phyloP scores from a whole-genome alignment of 1,140 invertebrate species.

The Thaumetopoea pityocampa region DNA sequence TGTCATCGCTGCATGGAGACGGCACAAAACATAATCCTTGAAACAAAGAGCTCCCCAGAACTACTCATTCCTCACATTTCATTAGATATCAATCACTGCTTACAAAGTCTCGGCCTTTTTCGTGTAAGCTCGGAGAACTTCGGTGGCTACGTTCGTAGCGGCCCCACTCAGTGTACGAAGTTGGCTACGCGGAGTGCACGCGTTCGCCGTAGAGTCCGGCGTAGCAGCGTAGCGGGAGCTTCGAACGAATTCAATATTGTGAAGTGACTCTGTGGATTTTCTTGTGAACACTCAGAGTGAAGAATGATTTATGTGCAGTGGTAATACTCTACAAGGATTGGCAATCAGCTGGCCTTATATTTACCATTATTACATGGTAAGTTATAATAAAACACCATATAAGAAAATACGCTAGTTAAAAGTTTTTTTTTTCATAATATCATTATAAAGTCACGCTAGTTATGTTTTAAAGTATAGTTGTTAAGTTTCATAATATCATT shows the following conservation, averaged over 20 bases:
- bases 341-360: conserved; percentile 23
- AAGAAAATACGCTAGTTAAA: too few species aligned
- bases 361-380: conserved; percentile 50
- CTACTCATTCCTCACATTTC: conserved; percentile 72
- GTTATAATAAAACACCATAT: too few species aligned
- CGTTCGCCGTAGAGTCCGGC: conserved; percentile 31
- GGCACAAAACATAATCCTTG: conserved; percentile 52
- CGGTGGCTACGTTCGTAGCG: conserved; percentile 46
- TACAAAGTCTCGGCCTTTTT: conserved; percentile 45
- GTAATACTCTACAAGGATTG: conserved; percentile 38
- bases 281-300: conserved; percentile 27
- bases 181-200: conserved; percentile 46
- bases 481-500: too few species aligned
- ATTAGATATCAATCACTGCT: conserved; percentile 73
- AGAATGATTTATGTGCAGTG: conserved; percentile 35
- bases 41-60: conserved; percentile 64
- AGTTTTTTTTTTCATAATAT: too few species aligned
- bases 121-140: conserved; percentile 49
- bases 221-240: conserved; percentile 42
- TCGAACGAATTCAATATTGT: conserved; percentile 24
- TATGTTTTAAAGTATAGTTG: too few species aligned
- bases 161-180: conserved; percentile 48
- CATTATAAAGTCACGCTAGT: too few species aligned
- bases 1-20: conserved; percentile 9
- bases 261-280: conserved; percentile 25